Conservation (phyloP, 2,888 invertebrate species). For the Epinotia bilunana region DNA sequence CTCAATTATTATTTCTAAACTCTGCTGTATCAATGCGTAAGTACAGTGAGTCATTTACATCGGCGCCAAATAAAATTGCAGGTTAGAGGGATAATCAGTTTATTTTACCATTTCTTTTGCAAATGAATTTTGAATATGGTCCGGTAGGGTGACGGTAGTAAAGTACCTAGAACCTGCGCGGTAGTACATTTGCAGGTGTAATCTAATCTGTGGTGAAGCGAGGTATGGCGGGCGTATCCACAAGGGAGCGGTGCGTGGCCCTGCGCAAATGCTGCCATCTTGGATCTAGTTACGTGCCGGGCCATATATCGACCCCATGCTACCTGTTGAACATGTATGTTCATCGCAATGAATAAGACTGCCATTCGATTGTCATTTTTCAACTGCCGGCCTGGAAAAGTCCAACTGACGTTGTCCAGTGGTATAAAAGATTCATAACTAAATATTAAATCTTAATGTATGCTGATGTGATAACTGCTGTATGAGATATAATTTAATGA, state of each 20-base stretch:
- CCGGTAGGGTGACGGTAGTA: background rate
- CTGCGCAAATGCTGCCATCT: background rate
- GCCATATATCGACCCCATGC: too few relatives aligned
- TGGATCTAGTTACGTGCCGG: background rate
- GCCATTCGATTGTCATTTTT: too few relatives aligned
- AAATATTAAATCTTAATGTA: slow-evolving; percentile 24
- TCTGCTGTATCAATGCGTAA: background rate
- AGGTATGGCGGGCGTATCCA: too few relatives aligned
- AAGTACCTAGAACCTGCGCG: background rate
- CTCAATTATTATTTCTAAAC: background rate
- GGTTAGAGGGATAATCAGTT: too few relatives aligned
- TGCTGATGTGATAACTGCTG: slow-evolving; percentile 39
- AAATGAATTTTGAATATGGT: too few relatives aligned
- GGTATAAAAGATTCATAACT: slow-evolving; percentile 10
- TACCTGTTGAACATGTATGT: too few relatives aligned
- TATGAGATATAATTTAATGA: slow-evolving; percentile 32
- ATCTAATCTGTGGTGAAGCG: background rate
- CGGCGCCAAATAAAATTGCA: background rate
- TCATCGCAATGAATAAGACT: too few relatives aligned
- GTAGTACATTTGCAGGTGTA: background rate
- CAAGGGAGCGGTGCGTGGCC: too few relatives aligned
- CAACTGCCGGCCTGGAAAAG: too few relatives aligned
- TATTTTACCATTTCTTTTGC: too few relatives aligned
- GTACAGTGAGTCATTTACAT: background rate
- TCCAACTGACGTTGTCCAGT: background rate